Evolutionary conservation across 2,888 invertebrate species (phyloP).

Genomic region (Aquatica leii): DNA sequence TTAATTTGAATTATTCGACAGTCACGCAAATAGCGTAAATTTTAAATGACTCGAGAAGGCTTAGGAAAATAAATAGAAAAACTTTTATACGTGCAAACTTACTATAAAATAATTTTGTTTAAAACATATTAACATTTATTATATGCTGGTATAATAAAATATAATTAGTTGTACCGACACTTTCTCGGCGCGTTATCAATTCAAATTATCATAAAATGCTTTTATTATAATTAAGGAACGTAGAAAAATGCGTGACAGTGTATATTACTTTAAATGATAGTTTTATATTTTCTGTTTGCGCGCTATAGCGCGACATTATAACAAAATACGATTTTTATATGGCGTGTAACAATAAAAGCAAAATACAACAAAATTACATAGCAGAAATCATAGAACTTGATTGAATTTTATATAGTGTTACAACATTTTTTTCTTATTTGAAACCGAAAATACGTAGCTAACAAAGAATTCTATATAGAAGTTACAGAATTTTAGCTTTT

Average conservation of each 20-base stretch:
- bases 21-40: background rate
- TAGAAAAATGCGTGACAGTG: constrained; percentile 1
- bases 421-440: constrained; percentile 1
- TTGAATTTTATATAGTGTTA: constrained; percentile 10
- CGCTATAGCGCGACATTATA: background rate
- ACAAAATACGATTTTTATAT: background rate
- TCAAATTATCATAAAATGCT: constrained; percentile 11
- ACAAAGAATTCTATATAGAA: constrained; percentile 15
- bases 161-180: constrained; percentile 8
- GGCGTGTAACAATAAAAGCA: constrained; percentile 4
- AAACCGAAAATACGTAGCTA: constrained; percentile 11
- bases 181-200: constrained; percentile 6
- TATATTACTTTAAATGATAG: too few relatives aligned
- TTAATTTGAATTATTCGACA: constrained; percentile 1
- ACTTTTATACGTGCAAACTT: background rate
- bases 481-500: constrained; percentile 5
- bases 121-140: background rate
- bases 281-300: background rate
- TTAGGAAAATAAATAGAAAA: constrained; percentile 4
- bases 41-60: background rate
- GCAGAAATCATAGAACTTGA: constrained; percentile 9
- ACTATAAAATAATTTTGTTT: background rate
- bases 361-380: constrained; percentile 1
- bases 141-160: background rate
- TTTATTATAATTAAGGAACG: constrained; percentile 4